phyloP scores from a whole-genome alignment of 2,113 vertebrate genomes.

The Tenrec ecaudatus region DNA sequence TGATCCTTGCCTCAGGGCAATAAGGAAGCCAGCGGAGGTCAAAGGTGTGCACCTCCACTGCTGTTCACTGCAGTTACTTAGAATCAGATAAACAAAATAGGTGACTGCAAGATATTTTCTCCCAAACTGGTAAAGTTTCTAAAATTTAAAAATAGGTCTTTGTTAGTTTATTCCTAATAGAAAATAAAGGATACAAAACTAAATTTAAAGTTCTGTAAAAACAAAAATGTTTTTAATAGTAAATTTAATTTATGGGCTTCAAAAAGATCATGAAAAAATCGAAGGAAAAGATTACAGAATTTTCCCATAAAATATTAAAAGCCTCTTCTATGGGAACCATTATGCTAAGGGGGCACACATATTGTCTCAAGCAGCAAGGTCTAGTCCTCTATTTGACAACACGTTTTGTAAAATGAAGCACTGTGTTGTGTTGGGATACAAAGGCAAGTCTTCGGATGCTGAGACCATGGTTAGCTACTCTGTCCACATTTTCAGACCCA shows the following conservation, averaged over 20 bases:
- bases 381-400: not conserved
- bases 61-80: not conserved
- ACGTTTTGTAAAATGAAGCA: slow-evolving; percentile 37
- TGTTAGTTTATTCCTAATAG: slow-evolving; percentile 4
- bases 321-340: not conserved
- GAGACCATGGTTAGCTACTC: slow-evolving; percentile 9
- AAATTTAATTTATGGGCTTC: too few species aligned
- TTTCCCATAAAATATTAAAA: too few species aligned
- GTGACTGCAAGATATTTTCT: not conserved
- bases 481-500: not conserved
- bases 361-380: slow-evolving; percentile 1
- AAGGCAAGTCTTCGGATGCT: not conserved
- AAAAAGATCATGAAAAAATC: too few species aligned
- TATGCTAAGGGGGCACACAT: not conserved
- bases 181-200: not conserved
- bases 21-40: too few species aligned
- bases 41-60: too few species aligned
- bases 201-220: not conserved
- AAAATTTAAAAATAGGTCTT: not conserved
- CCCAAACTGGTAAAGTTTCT: not conserved
- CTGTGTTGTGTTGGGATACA: not conserved
- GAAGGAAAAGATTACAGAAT: not conserved
- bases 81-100: not conserved
- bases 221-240: not conserved
- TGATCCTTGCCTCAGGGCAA: too few species aligned